Conservation (phyloP, 2,888 invertebrate genomes). For the Drosophila conformis region DNA sequence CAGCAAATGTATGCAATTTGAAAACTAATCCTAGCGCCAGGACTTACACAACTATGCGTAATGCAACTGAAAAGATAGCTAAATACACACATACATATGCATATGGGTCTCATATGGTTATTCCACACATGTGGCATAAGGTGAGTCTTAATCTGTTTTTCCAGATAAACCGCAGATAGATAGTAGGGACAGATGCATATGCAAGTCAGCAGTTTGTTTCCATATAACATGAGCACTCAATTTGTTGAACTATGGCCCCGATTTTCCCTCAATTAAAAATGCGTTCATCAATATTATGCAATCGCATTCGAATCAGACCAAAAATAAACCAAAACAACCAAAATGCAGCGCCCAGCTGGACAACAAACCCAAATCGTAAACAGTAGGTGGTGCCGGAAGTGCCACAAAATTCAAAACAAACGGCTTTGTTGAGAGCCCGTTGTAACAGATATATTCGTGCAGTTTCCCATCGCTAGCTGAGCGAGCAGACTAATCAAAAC, state of each 20-base stretch:
- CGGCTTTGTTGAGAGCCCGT: constrained; percentile 27
- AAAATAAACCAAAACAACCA: constrained; percentile 68
- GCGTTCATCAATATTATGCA: constrained; percentile 71
- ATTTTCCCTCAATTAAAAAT: constrained; percentile 59
- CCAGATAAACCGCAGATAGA: constrained; percentile 50
- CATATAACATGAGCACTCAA: not conserved
- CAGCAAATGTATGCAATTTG: constrained; percentile 65
- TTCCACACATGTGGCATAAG: constrained; percentile 61
- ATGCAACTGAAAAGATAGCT: constrained; percentile 32
- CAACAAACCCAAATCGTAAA: constrained; percentile 45
- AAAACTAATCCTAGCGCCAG: constrained; percentile 74
- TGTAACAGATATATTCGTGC: constrained; percentile 11
- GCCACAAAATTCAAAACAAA: constrained; percentile 61
- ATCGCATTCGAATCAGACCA: constrained; percentile 57
- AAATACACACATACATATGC: constrained; percentile 2
- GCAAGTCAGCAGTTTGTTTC: constrained; percentile 8
- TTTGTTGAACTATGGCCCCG: not conserved
- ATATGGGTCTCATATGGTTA: constrained; percentile 29
- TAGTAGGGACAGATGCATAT: constrained; percentile 20
- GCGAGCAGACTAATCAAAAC: constrained; percentile 65
- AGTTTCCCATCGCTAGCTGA: constrained; percentile 73
- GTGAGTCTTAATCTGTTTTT: constrained; percentile 64
- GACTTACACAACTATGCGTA: constrained; percentile 66
- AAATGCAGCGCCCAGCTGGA: constrained; percentile 62
- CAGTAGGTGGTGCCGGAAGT: constrained; percentile 83